A percentile compares a stretch with the other conserved stretches of the same genome.
These are phyloP conservation scores for Balaenoptera acutorostrata DNA, from an alignment of 2,113 vertebrate genomes.

Conservation along the genomic window DNA sequence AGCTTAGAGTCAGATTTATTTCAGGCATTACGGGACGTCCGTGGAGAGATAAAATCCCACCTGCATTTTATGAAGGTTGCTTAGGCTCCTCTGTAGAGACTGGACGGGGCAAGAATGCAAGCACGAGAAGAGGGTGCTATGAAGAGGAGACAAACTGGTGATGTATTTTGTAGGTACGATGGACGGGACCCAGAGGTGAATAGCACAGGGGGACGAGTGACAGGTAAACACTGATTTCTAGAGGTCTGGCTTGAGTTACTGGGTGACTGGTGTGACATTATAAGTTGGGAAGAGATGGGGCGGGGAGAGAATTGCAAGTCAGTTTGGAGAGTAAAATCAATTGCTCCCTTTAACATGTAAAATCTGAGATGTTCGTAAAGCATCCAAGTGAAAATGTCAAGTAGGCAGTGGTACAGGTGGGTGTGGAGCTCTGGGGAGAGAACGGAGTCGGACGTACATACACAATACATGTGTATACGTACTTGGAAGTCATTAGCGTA, in stretches of 20 bases:
- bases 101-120: neutral
- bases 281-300: neutral
- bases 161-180: neutral
- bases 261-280: neutral
- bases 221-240: neutral
- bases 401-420: neutral
- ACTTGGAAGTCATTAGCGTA: neutral
- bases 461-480: no score
- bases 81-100: neutral
- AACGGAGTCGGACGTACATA: neutral
- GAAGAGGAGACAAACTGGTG: neutral
- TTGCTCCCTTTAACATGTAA: neutral
- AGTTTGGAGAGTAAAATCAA: neutral
- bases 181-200: neutral
- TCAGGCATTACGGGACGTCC: neutral
- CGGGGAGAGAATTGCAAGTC: neutral
- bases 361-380: neutral
- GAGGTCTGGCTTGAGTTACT: neutral
- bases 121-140: neutral
- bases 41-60: neutral
- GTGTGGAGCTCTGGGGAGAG: neutral
- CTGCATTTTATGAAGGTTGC: neutral
- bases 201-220: neutral
- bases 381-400: neutral
- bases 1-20: neutral